Conservation (phyloP, 2,113 vertebrate genomes). For the Pionites leucogaster region DNA sequence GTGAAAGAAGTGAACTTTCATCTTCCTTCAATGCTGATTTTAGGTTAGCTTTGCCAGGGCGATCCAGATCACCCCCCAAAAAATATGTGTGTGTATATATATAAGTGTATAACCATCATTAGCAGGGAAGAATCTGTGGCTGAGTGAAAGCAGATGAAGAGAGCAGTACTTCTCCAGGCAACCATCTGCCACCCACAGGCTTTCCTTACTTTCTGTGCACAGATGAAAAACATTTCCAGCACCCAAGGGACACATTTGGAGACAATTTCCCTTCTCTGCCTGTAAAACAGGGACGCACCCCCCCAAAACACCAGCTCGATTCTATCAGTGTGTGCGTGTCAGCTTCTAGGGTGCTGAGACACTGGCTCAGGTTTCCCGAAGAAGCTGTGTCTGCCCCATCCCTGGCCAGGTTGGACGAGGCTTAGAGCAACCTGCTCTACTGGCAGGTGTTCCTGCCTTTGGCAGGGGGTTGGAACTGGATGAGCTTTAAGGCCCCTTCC, state of each 20-base stretch:
- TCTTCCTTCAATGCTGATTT: neutral
- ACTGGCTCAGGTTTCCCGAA: neutral
- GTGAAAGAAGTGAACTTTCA: neutral
- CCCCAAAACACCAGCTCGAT: neutral
- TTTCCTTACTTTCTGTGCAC: neutral
- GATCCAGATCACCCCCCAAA: neutral
- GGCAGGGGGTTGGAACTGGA: neutral
- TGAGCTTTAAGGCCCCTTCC: neutral
- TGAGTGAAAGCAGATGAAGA: neutral
- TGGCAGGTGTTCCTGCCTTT: neutral
- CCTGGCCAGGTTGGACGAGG: neutral
- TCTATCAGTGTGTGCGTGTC: neutral
- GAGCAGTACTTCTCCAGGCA: neutral
- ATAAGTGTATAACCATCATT: neutral
- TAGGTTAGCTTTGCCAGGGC: neutral
- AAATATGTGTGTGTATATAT: neutral
- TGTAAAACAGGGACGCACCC: rapidly evolving
- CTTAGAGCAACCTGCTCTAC: neutral
- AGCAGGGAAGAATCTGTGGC: neutral
- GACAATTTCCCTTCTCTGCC: neutral
- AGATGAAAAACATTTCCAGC: neutral
- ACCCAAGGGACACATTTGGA: rapidly evolving
- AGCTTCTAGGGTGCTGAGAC: neutral
- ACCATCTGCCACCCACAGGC: neutral
- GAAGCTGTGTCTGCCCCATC: neutral